phyloP scores from a whole-genome alignment of 1,140 invertebrate species.

The Calosoma granatense region DNA sequence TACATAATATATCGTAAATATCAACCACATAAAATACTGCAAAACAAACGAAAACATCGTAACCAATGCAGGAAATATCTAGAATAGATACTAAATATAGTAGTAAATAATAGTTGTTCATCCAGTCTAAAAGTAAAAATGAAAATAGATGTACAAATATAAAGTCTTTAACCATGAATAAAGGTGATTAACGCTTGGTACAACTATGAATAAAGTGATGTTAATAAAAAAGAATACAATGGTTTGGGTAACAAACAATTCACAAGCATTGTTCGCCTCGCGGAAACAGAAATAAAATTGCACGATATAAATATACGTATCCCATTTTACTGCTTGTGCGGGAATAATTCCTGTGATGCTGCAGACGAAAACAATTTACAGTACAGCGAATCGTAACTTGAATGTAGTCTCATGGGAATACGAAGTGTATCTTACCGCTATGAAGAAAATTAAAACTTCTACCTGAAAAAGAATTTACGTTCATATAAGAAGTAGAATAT shows the following conservation, averaged over 20 bases:
- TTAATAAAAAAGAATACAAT: conserved; percentile 1
- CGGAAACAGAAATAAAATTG: conserved; percentile 1
- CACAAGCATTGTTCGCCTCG: neutral
- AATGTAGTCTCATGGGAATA: neutral
- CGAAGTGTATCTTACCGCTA: neutral
- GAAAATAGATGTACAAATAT: too few species aligned
- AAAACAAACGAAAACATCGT: too few species aligned
- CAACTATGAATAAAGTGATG: neutral
- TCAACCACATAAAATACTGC: too few species aligned
- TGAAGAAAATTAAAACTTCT: conserved; percentile 6
- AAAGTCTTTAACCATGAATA: conserved; percentile 1
- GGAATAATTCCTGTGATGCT: neutral
- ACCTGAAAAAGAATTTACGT: neutral
- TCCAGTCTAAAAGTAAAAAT: too few species aligned
- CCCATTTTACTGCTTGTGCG: neutral
- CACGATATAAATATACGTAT: conserved; percentile 6
- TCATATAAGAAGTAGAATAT: neutral
- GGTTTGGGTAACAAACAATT: neutral
- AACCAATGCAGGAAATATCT: too few species aligned
- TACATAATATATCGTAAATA: too few species aligned
- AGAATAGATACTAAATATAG: too few species aligned
- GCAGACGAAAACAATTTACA: neutral
- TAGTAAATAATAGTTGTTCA: too few species aligned
- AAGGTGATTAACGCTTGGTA: conserved; percentile 4
- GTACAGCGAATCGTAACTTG: neutral